Conservation (phyloP, 1,140 invertebrate genomes). For the Ylistrum balloti region DNA sequence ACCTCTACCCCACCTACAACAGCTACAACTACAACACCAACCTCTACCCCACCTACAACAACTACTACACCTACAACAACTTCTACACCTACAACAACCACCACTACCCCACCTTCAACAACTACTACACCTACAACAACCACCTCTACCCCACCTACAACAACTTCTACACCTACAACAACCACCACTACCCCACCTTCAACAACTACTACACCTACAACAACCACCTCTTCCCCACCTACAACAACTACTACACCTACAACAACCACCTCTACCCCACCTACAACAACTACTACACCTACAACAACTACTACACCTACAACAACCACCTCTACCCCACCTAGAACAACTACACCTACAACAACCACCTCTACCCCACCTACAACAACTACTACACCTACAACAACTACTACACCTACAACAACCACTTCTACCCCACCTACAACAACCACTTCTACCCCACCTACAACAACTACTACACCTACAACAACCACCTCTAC, state of each 20-base stretch:
- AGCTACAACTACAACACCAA: slow-evolving; percentile 44
- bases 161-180: neutral
- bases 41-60: slow-evolving; percentile 28
- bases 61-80: slow-evolving; percentile 44
- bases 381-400: neutral
- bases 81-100: slow-evolving; percentile 32
- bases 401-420: slow-evolving; percentile 2
- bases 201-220: neutral
- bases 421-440: neutral
- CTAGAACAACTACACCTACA: slow-evolving; percentile 4
- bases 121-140: neutral
- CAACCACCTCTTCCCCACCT: neutral
- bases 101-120: neutral
- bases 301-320: neutral
- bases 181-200: neutral
- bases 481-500: neutral
- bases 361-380: neutral
- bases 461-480: neutral
- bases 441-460: no score
- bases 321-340: neutral
- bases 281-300: neutral
- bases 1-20: slow-evolving; percentile 13
- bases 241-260: neutral
- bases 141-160: neutral
- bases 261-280: neutral